phyloP scores from a whole-genome alignment of 1,140 invertebrate species.

The Nylanderia fulva region DNA sequence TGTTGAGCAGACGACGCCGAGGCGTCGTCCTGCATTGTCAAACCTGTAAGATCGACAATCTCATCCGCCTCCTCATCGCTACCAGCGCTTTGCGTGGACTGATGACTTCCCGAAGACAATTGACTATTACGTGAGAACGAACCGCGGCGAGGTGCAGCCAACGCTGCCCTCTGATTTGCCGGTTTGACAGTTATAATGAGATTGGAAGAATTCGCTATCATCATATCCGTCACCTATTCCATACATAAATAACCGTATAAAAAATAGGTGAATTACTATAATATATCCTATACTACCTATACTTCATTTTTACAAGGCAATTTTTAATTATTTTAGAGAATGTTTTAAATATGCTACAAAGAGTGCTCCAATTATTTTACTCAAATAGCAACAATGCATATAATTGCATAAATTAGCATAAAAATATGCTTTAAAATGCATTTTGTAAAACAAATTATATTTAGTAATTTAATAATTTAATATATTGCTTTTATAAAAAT shows the following conservation, averaged over 20 bases:
- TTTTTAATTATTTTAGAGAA: not conserved
- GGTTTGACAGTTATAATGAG: constrained; percentile 99
- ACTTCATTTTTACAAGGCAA: not conserved
- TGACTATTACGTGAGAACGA: constrained; percentile 93
- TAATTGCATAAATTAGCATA: not conserved
- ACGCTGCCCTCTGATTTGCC: constrained; percentile 94
- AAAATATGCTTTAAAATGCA: not conserved
- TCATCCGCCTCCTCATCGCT: constrained; percentile 89
- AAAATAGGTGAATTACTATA: not conserved
- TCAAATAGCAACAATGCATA: not conserved
- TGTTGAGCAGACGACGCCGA: constrained; percentile 77
- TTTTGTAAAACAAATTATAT: no score
- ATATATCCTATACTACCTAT: not conserved
- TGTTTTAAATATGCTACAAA: not conserved
- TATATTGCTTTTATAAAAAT: constrained; percentile 4
- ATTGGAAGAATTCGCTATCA: constrained; percentile 99
- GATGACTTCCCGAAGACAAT: constrained; percentile 91
- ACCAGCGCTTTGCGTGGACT: constrained; percentile 89
- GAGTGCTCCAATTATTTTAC: not conserved
- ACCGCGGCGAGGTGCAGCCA: constrained; percentile 88
- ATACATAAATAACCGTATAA: not conserved
- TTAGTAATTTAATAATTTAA: not conserved
- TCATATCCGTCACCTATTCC: constrained; percentile 98
- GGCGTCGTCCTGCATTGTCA: constrained; percentile 84
- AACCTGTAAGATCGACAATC: constrained; percentile 91